phyloP scores from a whole-genome alignment of 2,888 invertebrate species.

The Colostygia pectinataria region DNA sequence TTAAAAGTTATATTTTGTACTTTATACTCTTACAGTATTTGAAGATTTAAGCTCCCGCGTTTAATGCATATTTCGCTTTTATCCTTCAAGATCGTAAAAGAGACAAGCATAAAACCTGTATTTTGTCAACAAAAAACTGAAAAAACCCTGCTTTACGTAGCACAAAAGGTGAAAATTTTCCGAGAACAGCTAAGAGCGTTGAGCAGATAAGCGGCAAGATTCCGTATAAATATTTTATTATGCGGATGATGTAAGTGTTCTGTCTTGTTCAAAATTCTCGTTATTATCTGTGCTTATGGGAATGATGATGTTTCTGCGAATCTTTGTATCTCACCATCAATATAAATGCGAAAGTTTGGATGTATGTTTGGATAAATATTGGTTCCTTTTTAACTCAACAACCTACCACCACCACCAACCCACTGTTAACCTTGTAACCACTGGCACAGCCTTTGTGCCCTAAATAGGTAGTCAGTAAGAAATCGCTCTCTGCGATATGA shows the following conservation, averaged over 20 bases:
- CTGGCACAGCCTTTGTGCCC: no score
- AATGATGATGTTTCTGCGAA: constrained; percentile 31
- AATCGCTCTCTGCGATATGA: no score
- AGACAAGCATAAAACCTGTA: constrained; percentile 35
- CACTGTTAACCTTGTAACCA: no score
- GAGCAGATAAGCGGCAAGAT: constrained; percentile 27
- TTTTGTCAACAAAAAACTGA: constrained; percentile 49
- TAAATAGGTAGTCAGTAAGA: no score
- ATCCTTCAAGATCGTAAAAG: constrained; percentile 15
- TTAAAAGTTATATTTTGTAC: not conserved
- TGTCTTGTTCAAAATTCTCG: constrained; percentile 35
- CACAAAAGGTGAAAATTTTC: constrained; percentile 49
- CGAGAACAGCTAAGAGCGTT: constrained; percentile 32
- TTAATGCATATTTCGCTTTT: constrained; percentile 14
- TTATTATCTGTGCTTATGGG: constrained; percentile 33
- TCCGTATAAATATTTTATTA: constrained; percentile 50
- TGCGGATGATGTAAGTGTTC: constrained; percentile 38
- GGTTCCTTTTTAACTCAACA: no score
- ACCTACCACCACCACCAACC: no score
- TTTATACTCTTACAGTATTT: no score
- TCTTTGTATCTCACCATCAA: no score
- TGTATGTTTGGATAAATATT: no score
- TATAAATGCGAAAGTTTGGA: no score
- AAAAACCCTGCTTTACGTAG: constrained; percentile 38
- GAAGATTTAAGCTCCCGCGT: constrained; percentile 1